Evolutionary conservation across 2,888 invertebrate genomes (phyloP).

Genomic region (Netelia fuscicornis): DNA sequence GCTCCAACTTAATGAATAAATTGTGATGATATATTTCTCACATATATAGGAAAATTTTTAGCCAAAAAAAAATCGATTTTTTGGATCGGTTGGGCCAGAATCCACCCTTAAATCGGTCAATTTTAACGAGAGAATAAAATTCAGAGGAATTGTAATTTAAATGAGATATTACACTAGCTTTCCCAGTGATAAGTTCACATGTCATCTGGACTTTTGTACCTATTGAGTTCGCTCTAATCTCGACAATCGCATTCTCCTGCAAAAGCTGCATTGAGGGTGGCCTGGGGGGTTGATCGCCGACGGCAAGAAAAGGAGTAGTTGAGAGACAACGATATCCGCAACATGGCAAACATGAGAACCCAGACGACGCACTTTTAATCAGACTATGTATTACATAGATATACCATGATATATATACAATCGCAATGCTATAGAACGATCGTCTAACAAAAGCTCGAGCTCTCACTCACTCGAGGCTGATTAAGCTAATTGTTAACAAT

Average conservation of each 20-base stretch:
- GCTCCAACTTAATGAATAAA: too few species aligned
- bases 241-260: neutral
- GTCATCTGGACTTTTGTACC: neutral
- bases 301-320: neutral
- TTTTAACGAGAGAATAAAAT: neutral
- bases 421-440: conserved; percentile 37
- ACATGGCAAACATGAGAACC: conserved; percentile 73
- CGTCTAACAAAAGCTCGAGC: conserved; percentile 80
- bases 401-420: neutral
- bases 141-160: neutral
- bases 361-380: conserved; percentile 54
- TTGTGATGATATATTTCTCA: too few species aligned
- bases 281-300: conserved; percentile 5
- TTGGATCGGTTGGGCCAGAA: too few species aligned
- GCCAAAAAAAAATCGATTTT: too few species aligned
- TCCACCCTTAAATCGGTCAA: neutral
- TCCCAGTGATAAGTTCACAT: neutral
- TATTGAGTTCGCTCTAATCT: neutral
- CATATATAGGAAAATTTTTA: too few species aligned
- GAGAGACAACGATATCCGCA: conserved; percentile 43
- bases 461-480: conserved; percentile 81
- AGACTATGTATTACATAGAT: conserved; percentile 39
- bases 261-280: conserved; percentile 12
- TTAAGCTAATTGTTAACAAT: conserved; percentile 85
- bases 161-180: neutral